These are phyloP conservation scores for Cryptocephalus primarius DNA, from an alignment of 2,888 invertebrate genomes.

Conservation along the genomic window DNA sequence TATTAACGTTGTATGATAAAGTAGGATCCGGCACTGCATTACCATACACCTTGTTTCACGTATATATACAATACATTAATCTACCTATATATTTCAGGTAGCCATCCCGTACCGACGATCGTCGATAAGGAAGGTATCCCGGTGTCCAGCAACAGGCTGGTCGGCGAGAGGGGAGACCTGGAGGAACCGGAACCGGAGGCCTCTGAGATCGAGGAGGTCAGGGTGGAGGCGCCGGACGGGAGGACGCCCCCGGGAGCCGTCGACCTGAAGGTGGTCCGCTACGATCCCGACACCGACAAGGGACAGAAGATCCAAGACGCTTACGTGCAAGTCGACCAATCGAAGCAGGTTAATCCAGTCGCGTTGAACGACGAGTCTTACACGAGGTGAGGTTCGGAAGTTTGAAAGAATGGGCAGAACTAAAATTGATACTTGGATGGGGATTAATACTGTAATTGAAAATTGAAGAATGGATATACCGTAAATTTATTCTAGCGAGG, in stretches of 20 bases:
- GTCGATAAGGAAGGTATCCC: constrained; percentile 48
- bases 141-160: constrained; percentile 38
- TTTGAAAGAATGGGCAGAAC: too few relatives aligned
- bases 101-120: constrained; percentile 54
- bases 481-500: too few relatives aligned
- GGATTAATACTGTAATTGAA: too few relatives aligned
- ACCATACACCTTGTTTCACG: too few relatives aligned
- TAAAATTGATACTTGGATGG: too few relatives aligned
- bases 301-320: constrained; percentile 59
- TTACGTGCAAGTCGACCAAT: constrained; percentile 52
- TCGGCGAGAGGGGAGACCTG: constrained; percentile 4
- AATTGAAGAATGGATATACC: too few relatives aligned
- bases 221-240: constrained; percentile 37
- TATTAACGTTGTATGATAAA: too few relatives aligned
- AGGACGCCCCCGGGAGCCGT: constrained; percentile 32
- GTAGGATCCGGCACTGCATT: too few relatives aligned
- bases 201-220: constrained; percentile 40
- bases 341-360: constrained; percentile 64
- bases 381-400: constrained; percentile 42
- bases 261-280: constrained; percentile 78
- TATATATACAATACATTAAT: too few relatives aligned
- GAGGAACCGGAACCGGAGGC: constrained; percentile 45
- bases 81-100: constrained; percentile 5
- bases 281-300: constrained; percentile 63
- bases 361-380: constrained; percentile 63